A percentile compares a stretch with the other conserved stretches of the same genome.
phyloP scores from a whole-genome alignment of 2,888 invertebrate genomes.

The Ectobius pallidus region DNA sequence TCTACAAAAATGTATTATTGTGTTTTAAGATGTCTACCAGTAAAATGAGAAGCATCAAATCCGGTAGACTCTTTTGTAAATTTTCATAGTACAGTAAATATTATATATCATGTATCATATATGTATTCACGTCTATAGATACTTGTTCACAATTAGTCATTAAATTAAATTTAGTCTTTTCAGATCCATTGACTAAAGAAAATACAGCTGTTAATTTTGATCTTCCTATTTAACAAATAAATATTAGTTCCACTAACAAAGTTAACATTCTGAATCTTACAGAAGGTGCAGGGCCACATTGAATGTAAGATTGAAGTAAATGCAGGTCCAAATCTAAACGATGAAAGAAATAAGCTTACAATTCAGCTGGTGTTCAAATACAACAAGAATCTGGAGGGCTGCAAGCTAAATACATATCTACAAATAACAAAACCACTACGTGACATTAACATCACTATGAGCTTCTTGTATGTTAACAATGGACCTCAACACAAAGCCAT shows the following conservation, averaged over 20 bases:
- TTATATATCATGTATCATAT: too few species aligned
- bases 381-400: constrained; percentile 65
- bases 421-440: constrained; percentile 69
- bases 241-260: neutral
- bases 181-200: too few species aligned
- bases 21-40: too few species aligned
- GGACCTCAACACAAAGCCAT: constrained; percentile 62
- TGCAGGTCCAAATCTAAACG: constrained; percentile 64
- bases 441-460: constrained; percentile 68
- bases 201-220: too few species aligned
- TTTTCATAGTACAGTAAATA: too few species aligned
- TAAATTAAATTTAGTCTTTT: too few species aligned
- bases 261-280: constrained; percentile 50
- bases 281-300: constrained; percentile 73
- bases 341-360: constrained; percentile 66
- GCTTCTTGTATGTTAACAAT: constrained; percentile 59
- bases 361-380: constrained; percentile 65
- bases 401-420: constrained; percentile 66
- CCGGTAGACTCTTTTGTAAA: too few species aligned
- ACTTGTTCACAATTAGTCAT: too few species aligned
- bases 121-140: too few species aligned
- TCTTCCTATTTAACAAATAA: too few species aligned
- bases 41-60: too few species aligned
- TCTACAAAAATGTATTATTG: too few species aligned
- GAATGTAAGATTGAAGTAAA: constrained; percentile 75